Conservation (phyloP, 1,140 invertebrate genomes). For the Thaumetopoea pityocampa region DNA sequence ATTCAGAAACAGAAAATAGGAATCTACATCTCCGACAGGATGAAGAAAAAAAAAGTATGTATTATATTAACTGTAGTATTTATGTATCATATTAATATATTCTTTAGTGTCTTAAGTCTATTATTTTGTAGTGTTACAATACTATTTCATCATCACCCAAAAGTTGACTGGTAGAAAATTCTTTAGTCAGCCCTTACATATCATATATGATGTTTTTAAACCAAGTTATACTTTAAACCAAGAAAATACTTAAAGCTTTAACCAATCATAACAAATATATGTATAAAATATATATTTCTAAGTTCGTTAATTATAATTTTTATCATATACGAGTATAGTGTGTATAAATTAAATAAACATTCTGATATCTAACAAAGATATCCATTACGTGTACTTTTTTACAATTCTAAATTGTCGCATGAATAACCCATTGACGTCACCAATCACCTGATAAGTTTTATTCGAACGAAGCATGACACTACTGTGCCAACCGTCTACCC, state of each 20-base stretch:
- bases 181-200: no score
- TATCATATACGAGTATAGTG: background rate
- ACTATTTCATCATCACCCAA: no score
- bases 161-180: no score
- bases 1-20: no score
- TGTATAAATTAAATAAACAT: conserved; percentile 14
- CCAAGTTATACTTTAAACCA: no score
- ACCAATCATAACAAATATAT: background rate
- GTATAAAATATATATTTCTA: conserved; percentile 7
- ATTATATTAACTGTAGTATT: no score
- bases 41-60: no score
- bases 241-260: background rate
- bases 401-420: conserved; percentile 21
- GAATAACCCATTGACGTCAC: conserved; percentile 44
- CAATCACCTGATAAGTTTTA: conserved; percentile 48
- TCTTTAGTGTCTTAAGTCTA: no score
- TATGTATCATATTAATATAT: no score
- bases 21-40: no score
- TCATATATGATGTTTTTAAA: no score
- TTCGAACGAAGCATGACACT: conserved; percentile 45
- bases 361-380: conserved; percentile 15
- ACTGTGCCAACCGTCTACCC: conserved; percentile 43
- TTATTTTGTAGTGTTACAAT: no score
- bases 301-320: conserved; percentile 5
- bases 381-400: conserved; percentile 18